Evolutionary conservation across 2,797 vertebrate genomes (phyloP), one percentile per base, ranked within the genome.

Genomic region (Margarornis squamiger): DNA sequence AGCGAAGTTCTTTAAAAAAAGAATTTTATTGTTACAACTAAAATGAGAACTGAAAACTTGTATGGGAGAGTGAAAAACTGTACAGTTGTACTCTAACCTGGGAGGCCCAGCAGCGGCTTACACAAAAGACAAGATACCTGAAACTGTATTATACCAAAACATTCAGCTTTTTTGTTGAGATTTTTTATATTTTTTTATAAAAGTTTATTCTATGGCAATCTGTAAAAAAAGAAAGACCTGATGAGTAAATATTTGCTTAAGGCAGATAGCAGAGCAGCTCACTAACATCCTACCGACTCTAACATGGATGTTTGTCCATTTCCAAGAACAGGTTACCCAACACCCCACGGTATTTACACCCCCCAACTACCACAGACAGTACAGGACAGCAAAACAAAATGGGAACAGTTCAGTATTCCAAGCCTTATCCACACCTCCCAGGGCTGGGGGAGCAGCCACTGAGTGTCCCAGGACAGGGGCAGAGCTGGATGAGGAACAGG

Each of bases 221-320:
- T 96, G 97, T 97, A 97, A 97, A 98, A 98, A 97, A 97, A 97
- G 77, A 98, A 97, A 79, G 97, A 96, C 97, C 97, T 91, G 96
- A 95, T 96, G 97, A 97, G 97, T 98, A 97, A 96, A 96, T 98
- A 96, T 96, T 93, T 97, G 97, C 97, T 98, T 98, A 98, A 98
- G 98, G 98, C 98, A 98, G 96, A 97, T 82, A 98, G 98, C 98
- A 97, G 97, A 97, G 97, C 97, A 97, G 98, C 97, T 97, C 82
- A 93, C 97, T 97, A 97, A 97, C 96, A 97, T 97, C 83, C 97
- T 97, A 97, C 96, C 95, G 58, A 74, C 89, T 90, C 96, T 96
- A 93, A 97, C 96, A 95, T 85, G 93, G 96, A 96, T 95, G 86
- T 94, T 96, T 96, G 91, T 93, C 87, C 96, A 77, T 93, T 91